Conservation (phyloP, 92 coral and sea anemone genomes). For the Scolanthus callimorphus region DNA sequence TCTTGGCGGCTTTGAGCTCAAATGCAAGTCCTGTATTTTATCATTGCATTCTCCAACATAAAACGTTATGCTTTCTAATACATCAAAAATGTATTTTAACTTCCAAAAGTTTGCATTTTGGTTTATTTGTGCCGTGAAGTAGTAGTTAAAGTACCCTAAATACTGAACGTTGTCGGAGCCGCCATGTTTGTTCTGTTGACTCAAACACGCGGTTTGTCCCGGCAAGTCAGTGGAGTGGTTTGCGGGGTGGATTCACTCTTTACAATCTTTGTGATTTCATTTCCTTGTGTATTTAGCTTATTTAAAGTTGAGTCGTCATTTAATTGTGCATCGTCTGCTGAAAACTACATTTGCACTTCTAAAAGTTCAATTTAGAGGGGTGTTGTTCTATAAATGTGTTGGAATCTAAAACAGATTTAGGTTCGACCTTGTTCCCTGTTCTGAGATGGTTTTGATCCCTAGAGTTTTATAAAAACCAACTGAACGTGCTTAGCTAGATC, state of each 20-base stretch:
- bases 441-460: too few relatives aligned
- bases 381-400: neutral
- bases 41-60: neutral
- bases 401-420: neutral
- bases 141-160: neutral
- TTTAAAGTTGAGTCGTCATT: too few relatives aligned
- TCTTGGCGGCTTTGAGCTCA: neutral
- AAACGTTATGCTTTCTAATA: too few relatives aligned
- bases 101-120: neutral
- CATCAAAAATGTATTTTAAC: neutral
- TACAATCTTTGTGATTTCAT: too few relatives aligned
- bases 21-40: neutral
- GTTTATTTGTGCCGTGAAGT: neutral
- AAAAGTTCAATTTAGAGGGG: neutral
- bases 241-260: neutral
- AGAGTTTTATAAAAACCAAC: too few relatives aligned
- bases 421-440: neutral
- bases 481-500: too few relatives aligned
- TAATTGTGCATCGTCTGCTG: too few relatives aligned
- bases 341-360: neutral
- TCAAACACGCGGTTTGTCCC: conserved; percentile 21
- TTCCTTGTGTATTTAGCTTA: too few relatives aligned
- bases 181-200: conserved; percentile 4
- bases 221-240: neutral
- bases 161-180: conserved; percentile 1